Percentiles rank a stretch among this genome's conserved stretches.
Conservation (phyloP, 2,888 invertebrate species). For the Troides aeacus region DNA sequence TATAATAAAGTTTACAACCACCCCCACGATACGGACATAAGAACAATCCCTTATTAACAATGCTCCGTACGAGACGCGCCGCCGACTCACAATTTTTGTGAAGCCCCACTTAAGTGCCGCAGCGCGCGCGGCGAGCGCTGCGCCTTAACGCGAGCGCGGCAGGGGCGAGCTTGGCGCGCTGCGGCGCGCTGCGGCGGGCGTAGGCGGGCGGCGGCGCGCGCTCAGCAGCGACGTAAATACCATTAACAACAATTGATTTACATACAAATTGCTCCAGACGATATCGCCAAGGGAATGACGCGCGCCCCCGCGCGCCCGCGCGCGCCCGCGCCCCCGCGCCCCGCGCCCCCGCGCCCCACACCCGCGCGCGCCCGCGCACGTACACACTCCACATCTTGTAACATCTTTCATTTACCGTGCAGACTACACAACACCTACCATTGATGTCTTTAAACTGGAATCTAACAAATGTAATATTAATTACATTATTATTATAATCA, state of each 20-base stretch:
- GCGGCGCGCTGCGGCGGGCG: conserved; percentile 15
- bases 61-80: conserved; percentile 64
- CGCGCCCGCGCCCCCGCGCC: conserved; percentile 47
- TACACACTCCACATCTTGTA: no score
- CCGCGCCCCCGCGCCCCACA: no score
- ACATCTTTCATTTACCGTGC: no score
- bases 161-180: conserved; percentile 43
- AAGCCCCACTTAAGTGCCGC: conserved; percentile 44
- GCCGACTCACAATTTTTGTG: conserved; percentile 58
- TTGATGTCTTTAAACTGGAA: no score
- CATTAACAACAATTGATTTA: conserved; percentile 80
- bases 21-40: conserved; percentile 44
- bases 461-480: no score
- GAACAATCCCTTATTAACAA: conserved; percentile 71
- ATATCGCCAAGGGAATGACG: conserved; percentile 78
- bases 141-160: conserved; percentile 37
- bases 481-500: no score
- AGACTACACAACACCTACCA: no score
- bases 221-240: conserved; percentile 78
- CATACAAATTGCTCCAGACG: conserved; percentile 81
- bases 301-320: conserved; percentile 63
- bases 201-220: conserved; percentile 9
- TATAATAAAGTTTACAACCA: conserved; percentile 73
- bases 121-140: conserved; percentile 34
- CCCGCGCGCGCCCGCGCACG: no score